A percentile compares a stretch with the other conserved stretches of the same genome.
These are phyloP conservation scores for Daktulosphaira vitifoliae DNA, from an alignment of 1,140 invertebrate genomes.

Conservation along the genomic window DNA sequence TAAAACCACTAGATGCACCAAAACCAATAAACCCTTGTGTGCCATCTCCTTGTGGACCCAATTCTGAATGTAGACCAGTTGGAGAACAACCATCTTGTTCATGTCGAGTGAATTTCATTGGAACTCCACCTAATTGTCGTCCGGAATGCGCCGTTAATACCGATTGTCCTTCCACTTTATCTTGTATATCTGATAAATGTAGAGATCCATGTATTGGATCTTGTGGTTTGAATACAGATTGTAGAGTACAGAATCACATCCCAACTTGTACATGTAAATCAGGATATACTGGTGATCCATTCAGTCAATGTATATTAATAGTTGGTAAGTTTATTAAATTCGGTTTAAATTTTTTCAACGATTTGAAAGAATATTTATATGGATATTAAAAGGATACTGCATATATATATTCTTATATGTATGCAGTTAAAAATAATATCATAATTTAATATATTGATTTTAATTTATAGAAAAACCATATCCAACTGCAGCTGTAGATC, in stretches of 20 bases:
- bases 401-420: no score
- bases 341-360: no score
- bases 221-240: constrained; percentile 60
- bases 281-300: constrained; percentile 57
- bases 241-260: constrained; percentile 65
- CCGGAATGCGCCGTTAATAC: constrained; percentile 51
- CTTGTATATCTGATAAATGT: constrained; percentile 57
- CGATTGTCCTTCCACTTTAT: constrained; percentile 48
- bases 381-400: no score
- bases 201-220: constrained; percentile 59
- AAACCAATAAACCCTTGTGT: constrained; percentile 38
- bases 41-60: constrained; percentile 46
- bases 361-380: no score
- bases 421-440: background rate
- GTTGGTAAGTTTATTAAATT: constrained; percentile 36
- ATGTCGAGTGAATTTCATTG: constrained; percentile 50
- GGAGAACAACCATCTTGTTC: constrained; percentile 50
- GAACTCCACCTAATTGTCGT: constrained; percentile 50
- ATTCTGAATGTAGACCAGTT: constrained; percentile 45
- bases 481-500: constrained; percentile 45
- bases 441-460: no score
- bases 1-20: constrained; percentile 25
- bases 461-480: constrained; percentile 13
- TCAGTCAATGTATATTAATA: constrained; percentile 44
- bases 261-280: constrained; percentile 59